Percentiles rank a stretch among this genome's conserved stretches.
Evolutionary conservation across 2,888 invertebrate genomes (phyloP).

Genomic region (Tachina grossa): DNA sequence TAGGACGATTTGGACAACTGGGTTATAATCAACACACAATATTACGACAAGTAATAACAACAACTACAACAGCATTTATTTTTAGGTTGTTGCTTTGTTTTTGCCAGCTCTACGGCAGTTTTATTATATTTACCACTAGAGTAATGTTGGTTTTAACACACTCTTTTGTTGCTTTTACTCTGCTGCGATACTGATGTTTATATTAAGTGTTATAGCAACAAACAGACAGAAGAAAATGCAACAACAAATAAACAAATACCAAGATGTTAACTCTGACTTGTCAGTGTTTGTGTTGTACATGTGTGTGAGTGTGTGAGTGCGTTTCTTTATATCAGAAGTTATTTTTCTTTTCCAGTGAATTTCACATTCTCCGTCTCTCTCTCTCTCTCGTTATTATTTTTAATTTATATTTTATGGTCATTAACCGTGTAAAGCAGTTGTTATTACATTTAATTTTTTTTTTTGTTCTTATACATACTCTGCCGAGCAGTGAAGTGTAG

Average conservation of each 20-base stretch:
- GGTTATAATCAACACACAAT: background rate
- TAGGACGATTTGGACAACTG: too few relatives aligned
- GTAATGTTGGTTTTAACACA: constrained; percentile 58
- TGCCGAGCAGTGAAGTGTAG: background rate
- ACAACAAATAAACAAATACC: constrained; percentile 5
- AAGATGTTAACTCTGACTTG: constrained; percentile 31
- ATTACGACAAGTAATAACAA: constrained; percentile 12
- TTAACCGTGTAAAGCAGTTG: constrained; percentile 16
- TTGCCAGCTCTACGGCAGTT: constrained; percentile 38
- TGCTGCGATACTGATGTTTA: background rate
- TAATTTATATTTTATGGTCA: constrained; percentile 56
- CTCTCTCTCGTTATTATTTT: constrained; percentile 22
- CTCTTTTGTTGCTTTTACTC: constrained; percentile 8
- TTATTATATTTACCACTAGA: constrained; percentile 51
- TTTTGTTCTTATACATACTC: too few relatives aligned
- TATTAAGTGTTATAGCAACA: constrained; percentile 15
- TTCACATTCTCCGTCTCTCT: background rate
- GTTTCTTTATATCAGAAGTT: background rate
- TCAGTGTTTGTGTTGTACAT: background rate
- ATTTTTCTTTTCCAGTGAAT: background rate
- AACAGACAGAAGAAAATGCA: background rate
- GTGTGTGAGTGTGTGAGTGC: background rate
- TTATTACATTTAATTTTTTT: background rate
- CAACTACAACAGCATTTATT: constrained; percentile 26
- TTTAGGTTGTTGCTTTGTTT: constrained; percentile 30